phyloP scores from a whole-genome alignment of 2,113 vertebrate species.

The Jaculus jaculus region DNA sequence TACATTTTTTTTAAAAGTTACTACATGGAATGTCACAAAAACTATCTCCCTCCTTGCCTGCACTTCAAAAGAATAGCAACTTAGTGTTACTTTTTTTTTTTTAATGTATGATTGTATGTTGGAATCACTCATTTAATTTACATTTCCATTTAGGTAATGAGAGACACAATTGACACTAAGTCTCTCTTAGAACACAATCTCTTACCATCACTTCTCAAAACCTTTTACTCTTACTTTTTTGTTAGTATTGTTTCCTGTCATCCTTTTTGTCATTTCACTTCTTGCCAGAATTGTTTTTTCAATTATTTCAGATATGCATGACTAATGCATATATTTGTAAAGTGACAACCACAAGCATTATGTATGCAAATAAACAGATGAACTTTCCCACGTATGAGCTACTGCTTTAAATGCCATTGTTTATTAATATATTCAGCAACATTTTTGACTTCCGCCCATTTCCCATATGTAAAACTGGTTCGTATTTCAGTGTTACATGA shows the following conservation, averaged over 20 bases:
- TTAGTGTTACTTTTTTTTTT: not conserved
- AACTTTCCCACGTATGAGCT: not conserved
- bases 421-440: not conserved
- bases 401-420: not conserved
- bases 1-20: too few species aligned
- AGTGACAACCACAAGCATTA: not conserved
- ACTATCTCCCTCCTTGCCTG: not conserved
- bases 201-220: not conserved
- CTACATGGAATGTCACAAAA: too few species aligned
- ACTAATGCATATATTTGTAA: not conserved
- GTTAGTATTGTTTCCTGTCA: not conserved
- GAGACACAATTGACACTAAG: not conserved
- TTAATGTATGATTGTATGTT: not conserved
- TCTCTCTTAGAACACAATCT: not conserved
- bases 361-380: not conserved
- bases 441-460: not conserved
- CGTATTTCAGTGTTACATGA: not conserved
- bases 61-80: not conserved
- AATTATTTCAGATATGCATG: not conserved
- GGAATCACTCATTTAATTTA: not conserved
- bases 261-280: not conserved
- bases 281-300: not conserved
- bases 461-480: not conserved
- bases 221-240: not conserved
- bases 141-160: not conserved